Conservation (phyloP, 2,888 invertebrate genomes). For the Glomeris marginata region DNA sequence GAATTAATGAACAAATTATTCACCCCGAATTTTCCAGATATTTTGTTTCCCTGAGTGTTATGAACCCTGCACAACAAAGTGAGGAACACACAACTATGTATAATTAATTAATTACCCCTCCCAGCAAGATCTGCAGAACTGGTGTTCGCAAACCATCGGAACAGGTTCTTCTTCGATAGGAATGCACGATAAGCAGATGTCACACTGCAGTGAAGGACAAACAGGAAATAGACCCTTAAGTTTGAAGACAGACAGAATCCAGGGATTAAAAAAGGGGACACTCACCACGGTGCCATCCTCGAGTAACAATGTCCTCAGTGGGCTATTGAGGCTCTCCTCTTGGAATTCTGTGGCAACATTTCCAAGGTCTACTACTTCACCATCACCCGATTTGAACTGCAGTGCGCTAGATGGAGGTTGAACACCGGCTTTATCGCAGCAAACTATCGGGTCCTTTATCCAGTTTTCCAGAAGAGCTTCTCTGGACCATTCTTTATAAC, state of each 20-base stretch:
- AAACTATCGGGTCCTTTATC: conserved; percentile 48
- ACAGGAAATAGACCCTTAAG: not conserved
- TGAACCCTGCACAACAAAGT: too few relatives aligned
- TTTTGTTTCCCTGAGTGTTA: too few relatives aligned
- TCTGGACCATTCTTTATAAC: conserved; percentile 46
- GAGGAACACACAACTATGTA: conserved; percentile 3
- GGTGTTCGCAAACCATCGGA: conserved; percentile 44
- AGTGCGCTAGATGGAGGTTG: conserved; percentile 42
- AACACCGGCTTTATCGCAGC: conserved; percentile 49
- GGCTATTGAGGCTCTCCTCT: conserved; percentile 18
- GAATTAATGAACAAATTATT: too few relatives aligned
- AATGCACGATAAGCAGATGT: conserved; percentile 41
- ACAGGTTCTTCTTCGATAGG: conserved; percentile 37
- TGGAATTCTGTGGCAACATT: conserved; percentile 18
- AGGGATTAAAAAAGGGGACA: conserved; percentile 3
- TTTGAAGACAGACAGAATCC: not conserved
- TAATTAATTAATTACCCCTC: conserved; percentile 33
- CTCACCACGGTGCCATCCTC: conserved; percentile 17
- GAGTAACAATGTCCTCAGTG: conserved; percentile 14
- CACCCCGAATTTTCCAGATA: too few relatives aligned
- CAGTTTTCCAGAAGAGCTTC: conserved; percentile 48
- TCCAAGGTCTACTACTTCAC: conserved; percentile 24
- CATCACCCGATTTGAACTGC: conserved; percentile 18
- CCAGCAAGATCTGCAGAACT: conserved; percentile 49
- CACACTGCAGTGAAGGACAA: conserved; percentile 35